Evolutionary conservation across 1,140 invertebrate species (phyloP).

Genomic region (Caenorhabditis brenneri): DNA sequence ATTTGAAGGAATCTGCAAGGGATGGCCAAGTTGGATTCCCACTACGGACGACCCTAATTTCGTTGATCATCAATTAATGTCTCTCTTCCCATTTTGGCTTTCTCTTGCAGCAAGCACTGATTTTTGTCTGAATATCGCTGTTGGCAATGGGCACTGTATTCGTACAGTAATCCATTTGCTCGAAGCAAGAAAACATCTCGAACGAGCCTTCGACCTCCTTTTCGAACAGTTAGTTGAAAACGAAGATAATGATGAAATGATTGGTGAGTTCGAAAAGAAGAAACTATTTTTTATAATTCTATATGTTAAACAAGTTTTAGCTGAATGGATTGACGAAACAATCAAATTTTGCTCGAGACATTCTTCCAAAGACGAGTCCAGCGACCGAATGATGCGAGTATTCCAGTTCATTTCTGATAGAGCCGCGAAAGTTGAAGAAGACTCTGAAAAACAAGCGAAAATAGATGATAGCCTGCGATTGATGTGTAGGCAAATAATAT

Average conservation of each 20-base stretch:
- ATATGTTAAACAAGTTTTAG: neutral
- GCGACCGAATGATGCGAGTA: conserved; percentile 24
- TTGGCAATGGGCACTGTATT: conserved; percentile 43
- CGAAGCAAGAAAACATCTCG: conserved; percentile 57
- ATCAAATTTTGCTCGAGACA: conserved; percentile 29
- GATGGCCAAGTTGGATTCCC: neutral
- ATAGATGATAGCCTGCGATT: neutral
- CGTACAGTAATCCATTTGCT: conserved; percentile 48
- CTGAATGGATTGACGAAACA: conserved; percentile 36
- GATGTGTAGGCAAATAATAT: conserved; percentile 1
- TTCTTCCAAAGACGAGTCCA: neutral
- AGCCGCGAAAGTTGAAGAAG: neutral
- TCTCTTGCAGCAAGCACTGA: conserved; percentile 63
- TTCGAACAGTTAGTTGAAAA: conserved; percentile 55
- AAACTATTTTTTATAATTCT: neutral
- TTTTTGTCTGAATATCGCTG: conserved; percentile 62
- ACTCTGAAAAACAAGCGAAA: neutral
- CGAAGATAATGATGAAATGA: neutral
- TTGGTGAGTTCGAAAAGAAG: conserved; percentile 37
- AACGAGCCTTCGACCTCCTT: conserved; percentile 58
- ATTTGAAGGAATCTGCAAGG: conserved; percentile 56
- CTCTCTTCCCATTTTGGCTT: conserved; percentile 62
- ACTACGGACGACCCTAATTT: conserved; percentile 3
- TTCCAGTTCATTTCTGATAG: conserved; percentile 27
- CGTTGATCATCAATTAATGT: conserved; percentile 3